These are phyloP conservation scores for Andrena flavipes DNA, from an alignment of 2,888 invertebrate species.

Conservation along the genomic window DNA sequence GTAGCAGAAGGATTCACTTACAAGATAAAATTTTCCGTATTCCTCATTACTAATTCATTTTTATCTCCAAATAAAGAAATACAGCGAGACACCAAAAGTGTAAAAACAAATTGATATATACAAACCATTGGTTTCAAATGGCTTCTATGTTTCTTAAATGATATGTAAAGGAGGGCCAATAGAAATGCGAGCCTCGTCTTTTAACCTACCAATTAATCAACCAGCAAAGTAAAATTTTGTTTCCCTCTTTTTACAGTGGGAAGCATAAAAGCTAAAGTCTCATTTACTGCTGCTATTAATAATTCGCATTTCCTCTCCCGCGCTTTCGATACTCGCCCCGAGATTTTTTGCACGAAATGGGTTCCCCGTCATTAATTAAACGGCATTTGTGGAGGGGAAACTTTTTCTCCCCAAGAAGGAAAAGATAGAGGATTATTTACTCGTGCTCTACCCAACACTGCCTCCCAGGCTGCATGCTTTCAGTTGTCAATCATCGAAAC, in stretches of 20 bases:
- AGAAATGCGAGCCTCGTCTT: not conserved
- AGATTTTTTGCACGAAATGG: constrained; percentile 24
- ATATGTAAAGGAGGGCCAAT: no score
- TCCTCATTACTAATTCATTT: not conserved
- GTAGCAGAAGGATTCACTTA: not conserved
- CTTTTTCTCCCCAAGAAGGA: constrained; percentile 41
- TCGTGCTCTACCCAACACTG: not conserved
- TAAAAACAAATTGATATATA: no score
- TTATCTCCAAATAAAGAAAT: not conserved
- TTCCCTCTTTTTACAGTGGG: not conserved
- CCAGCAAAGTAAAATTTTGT: not conserved
- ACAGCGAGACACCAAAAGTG: no score
- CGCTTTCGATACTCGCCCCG: not conserved
- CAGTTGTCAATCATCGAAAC: constrained; percentile 65
- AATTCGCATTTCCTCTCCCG: constrained; percentile 4
- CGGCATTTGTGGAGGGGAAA: constrained; percentile 33
- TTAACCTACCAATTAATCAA: not conserved
- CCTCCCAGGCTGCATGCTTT: constrained; percentile 39
- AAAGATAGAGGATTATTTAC: constrained; percentile 68
- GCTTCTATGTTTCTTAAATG: no score
- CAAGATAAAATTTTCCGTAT: not conserved
- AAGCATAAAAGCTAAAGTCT: not conserved
- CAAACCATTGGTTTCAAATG: no score
- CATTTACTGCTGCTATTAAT: not conserved
- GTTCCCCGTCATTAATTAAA: constrained; percentile 63